Evolutionary conservation across 1,140 invertebrate genomes (phyloP).

Genomic region (Cephus cinctus): DNA sequence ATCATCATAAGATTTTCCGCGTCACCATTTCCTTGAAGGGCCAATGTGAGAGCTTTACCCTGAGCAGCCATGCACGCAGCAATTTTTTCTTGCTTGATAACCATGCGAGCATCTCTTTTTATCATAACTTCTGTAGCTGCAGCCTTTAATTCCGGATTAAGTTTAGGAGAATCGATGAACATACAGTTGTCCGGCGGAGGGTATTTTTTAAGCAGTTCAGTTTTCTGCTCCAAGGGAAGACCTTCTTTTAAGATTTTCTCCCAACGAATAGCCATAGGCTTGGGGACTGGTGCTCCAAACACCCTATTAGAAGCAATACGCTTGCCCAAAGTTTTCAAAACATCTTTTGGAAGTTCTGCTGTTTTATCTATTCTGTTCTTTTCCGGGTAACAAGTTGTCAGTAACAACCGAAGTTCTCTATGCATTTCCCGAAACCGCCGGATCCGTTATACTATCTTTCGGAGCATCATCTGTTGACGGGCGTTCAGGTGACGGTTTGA

Average conservation of each 20-base stretch:
- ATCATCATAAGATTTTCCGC: not conserved
- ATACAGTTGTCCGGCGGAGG: constrained; percentile 17
- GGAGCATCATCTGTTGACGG: too few relatives aligned
- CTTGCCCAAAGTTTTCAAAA: constrained; percentile 4
- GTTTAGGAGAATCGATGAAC: constrained; percentile 16
- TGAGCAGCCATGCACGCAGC: not conserved
- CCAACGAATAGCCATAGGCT: constrained; percentile 7
- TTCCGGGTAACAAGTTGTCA: too few relatives aligned
- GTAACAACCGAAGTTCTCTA: too few relatives aligned
- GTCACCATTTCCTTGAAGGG: not conserved
- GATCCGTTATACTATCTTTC: too few relatives aligned
- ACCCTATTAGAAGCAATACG: constrained; percentile 3
- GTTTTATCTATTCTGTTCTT: too few relatives aligned
- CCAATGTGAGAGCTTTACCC: not conserved
- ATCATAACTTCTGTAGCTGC: not conserved
- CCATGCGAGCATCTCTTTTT: constrained; percentile 11
- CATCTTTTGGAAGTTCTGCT: not conserved
- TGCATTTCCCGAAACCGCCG: too few relatives aligned
- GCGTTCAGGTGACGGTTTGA: too few relatives aligned
- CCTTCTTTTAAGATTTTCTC: constrained; percentile 16
- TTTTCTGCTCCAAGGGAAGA: constrained; percentile 12
- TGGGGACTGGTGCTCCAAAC: not conserved
- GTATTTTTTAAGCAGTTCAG: constrained; percentile 11
- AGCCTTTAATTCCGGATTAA: constrained; percentile 11
- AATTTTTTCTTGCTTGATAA: constrained; percentile 16